Percentiles rank a stretch among this genome's conserved stretches.
These are phyloP conservation scores for Drosophila asahinai DNA, from an alignment of 1,140 invertebrate species.

Conservation along the genomic window DNA sequence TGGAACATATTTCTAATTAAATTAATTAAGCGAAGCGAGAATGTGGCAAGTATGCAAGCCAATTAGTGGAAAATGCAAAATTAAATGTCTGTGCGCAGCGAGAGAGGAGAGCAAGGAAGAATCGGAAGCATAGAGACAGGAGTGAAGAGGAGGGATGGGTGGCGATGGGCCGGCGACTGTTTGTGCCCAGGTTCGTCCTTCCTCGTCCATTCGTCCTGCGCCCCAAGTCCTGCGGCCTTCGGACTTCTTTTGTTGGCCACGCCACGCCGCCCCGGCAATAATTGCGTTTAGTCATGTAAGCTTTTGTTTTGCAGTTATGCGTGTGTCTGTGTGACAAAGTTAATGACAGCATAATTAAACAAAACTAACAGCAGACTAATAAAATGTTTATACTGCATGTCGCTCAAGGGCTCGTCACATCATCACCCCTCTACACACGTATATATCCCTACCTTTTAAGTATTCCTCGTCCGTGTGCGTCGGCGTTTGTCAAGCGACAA, in stretches of 20 bases:
- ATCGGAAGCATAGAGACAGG: not conserved
- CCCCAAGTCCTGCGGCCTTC: constrained; percentile 16
- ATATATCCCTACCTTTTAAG: constrained; percentile 3
- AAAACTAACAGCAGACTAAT: constrained; percentile 82
- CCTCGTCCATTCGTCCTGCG: constrained; percentile 9
- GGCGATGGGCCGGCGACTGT: constrained; percentile 12
- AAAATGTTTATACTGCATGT: constrained; percentile 71
- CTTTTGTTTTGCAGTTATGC: constrained; percentile 57
- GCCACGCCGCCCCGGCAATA: constrained; percentile 53
- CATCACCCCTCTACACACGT: not conserved
- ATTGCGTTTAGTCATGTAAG: constrained; percentile 81
- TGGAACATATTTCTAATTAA: constrained; percentile 79
- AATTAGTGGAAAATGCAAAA: constrained; percentile 82
- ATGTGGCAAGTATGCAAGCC: constrained; percentile 70
- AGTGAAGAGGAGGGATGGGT: not conserved
- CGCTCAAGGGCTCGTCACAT: constrained; percentile 48
- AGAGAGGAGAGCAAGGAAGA: not conserved
- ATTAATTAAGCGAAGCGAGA: constrained; percentile 79
- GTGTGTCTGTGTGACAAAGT: constrained; percentile 69
- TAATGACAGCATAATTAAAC: constrained; percentile 83
- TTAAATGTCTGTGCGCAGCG: constrained; percentile 68
- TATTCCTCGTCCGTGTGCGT: constrained; percentile 8
- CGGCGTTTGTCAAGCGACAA: constrained; percentile 64
- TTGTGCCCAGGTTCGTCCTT: constrained; percentile 19
- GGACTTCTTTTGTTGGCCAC: constrained; percentile 48